These are phyloP conservation scores for Aurelia sp. DNA, from an alignment of 30 jellyfish, hydroid and myxozoan genomes.

Conservation along the genomic window DNA sequence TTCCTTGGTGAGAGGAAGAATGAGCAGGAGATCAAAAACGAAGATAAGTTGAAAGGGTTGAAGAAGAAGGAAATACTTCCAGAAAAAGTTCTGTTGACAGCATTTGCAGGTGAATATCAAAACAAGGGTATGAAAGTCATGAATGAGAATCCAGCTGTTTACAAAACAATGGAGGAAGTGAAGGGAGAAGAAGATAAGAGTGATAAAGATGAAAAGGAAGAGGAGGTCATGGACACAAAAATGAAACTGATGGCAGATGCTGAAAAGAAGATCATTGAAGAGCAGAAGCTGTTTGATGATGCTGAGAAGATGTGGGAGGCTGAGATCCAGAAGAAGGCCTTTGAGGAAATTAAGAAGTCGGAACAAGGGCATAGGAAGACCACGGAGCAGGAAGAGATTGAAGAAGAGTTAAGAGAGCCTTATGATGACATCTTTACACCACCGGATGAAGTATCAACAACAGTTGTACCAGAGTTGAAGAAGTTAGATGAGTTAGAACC, in stretches of 20 bases:
- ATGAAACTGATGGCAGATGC: conserved; percentile 7
- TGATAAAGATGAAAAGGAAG: conserved; percentile 42
- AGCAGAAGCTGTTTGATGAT: conserved; percentile 52
- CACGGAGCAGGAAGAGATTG: conserved; percentile 25
- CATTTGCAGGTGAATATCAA: not conserved
- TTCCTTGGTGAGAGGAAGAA: conserved; percentile 33
- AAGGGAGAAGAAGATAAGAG: conserved; percentile 31
- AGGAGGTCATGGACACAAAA: conserved; percentile 46
- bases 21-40: not conserved
- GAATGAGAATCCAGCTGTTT: conserved; percentile 7
- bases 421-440: conserved; percentile 31
- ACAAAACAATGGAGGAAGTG: conserved; percentile 18
- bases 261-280: conserved; percentile 14
- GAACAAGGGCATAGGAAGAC: conserved; percentile 27
- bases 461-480: conserved; percentile 26
- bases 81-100: conserved; percentile 19
- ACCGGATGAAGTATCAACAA: conserved; percentile 3
- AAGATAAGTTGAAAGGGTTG: not conserved
- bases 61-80: not conserved
- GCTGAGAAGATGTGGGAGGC: conserved; percentile 72
- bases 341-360: conserved; percentile 17
- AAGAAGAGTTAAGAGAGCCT: conserved; percentile 44
- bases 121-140: conserved; percentile 3
- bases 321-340: conserved; percentile 49
- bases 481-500: conserved; percentile 32